Conservation (phyloP, 2,113 vertebrate species). For the Paracanthobrama guichenoti region DNA sequence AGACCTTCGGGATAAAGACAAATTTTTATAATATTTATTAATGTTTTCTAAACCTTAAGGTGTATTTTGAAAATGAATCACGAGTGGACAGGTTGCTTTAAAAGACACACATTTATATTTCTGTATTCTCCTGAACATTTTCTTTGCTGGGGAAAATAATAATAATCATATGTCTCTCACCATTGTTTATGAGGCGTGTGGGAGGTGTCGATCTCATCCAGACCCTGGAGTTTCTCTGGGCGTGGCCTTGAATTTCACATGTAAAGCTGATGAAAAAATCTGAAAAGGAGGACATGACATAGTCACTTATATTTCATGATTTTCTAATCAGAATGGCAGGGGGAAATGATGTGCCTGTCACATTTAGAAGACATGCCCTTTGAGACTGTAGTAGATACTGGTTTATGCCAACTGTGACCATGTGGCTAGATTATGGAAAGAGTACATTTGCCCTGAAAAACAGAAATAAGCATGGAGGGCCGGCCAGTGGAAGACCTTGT, state of each 20-base stretch:
- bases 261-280: neutral
- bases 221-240: neutral
- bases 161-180: neutral
- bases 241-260: neutral
- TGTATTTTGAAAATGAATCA: neutral
- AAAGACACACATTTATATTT: neutral
- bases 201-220: neutral
- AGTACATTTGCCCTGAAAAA: neutral
- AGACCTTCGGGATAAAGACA: neutral
- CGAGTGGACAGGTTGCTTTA: neutral
- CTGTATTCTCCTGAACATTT: neutral
- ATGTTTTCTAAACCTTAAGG: neutral
- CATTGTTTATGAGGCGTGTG: neutral
- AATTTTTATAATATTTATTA: neutral
- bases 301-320: neutral
- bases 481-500: conserved; percentile 62
- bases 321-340: too few species aligned
- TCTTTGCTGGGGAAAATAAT: neutral
- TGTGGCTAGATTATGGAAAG: neutral
- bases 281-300: neutral
- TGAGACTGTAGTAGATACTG: neutral
- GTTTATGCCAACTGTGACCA: neutral
- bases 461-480: conserved; percentile 49
- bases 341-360: neutral
- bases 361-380: neutral